Evolutionary conservation across 2,888 invertebrate genomes (phyloP), one percentile per base, ranked within the genome.

Genomic region (Carterocephalus palaemon): DNA sequence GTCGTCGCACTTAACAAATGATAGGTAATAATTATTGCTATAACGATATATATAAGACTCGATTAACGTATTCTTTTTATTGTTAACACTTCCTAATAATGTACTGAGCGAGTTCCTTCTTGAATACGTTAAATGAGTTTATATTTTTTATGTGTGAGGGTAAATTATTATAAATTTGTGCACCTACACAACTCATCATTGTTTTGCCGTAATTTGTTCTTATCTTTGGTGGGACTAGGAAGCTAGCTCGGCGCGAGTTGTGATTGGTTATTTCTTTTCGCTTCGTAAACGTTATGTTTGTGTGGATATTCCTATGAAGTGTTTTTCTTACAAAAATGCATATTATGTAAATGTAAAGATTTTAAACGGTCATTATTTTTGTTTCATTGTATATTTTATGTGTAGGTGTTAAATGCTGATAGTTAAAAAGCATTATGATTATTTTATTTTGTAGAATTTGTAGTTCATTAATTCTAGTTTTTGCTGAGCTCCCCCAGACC

Each of bases 141-240:
- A 17, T 9, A 17, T 32, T 32, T 32, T 32, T 32, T 10, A 32
- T 32, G 5, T 2, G 7, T 17, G 8, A 13, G 5, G 32, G 32
- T 17, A 32, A 6, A 16, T 32, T 32, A 7, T 32, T 32, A 32
- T 32, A 32, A 1, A 32, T 10, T 5, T 28, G 12, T 13, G 10
- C 16, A 2, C 32, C 32, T 32, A 16, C 32, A 32, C 15, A 32
- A 2, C 8, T 37, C 13, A 37, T 37, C 24, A 24, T 15, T n/a
- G 20, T 24, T 24, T 37, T 37, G 13, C 37, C 24, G 24, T 37
- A 37, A 24, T 24, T 37, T 24, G 37, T 37, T 3, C 37, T 13
- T n/a, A 8, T 24, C 16, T 24, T 37, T 3, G 37, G 37, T 24
- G 24, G 22, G 2, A 37, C 22, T 3, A 37, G 20, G 3, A 37